Evolutionary conservation across 2,113 vertebrate genomes (phyloP).

Genomic region (Apodemus speciosus): DNA sequence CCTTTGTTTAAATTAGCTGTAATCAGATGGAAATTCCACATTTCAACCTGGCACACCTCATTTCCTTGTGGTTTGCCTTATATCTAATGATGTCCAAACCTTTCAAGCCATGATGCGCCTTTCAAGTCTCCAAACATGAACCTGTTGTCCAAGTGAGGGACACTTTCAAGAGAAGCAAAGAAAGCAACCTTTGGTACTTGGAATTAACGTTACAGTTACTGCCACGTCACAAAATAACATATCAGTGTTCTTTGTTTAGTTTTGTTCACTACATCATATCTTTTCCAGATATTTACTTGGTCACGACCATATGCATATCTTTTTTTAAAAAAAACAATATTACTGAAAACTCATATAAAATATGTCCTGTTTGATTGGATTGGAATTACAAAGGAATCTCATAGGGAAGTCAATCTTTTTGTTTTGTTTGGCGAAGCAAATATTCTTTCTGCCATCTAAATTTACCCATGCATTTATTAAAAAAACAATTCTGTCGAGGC

Average conservation of each 20-base stretch:
- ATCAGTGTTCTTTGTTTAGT: background rate
- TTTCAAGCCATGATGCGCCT: background rate
- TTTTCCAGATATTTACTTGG: background rate
- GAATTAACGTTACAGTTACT: background rate
- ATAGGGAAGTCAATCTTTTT: background rate
- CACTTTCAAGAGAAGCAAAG: slow-evolving; percentile 6
- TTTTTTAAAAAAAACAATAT: background rate
- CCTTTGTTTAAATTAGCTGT: slow-evolving; percentile 53
- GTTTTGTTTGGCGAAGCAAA: background rate
- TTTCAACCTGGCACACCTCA: background rate
- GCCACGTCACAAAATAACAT: background rate
- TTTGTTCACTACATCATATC: background rate
- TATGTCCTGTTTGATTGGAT: background rate
- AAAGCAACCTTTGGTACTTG: background rate
- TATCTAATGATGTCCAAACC: slow-evolving; percentile 32
- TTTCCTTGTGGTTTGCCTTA: slow-evolving; percentile 38
- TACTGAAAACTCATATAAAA: background rate
- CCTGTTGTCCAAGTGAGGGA: background rate
- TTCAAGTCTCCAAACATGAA: background rate
- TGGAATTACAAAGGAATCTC: background rate
- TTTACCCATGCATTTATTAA: background rate
- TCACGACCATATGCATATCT: background rate
- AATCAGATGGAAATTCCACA: slow-evolving; percentile 50
- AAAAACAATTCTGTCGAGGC: background rate
- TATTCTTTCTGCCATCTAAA: background rate